Evolutionary conservation across 2,113 vertebrate species (phyloP).

Genomic region (Marcusenius ussheri): DNA sequence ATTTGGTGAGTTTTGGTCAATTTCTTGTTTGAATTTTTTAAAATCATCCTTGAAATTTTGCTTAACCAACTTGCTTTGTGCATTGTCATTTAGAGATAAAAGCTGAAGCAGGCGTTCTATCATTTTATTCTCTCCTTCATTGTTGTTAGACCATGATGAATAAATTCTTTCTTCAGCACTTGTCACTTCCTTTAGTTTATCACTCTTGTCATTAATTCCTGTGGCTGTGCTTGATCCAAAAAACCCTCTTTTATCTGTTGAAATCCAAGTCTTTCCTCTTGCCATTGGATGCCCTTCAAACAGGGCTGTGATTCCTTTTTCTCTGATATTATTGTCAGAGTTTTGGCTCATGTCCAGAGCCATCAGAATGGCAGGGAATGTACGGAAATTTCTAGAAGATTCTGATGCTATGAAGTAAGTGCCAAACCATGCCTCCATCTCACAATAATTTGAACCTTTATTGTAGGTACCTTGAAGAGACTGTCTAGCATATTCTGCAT

Average conservation of each 20-base stretch:
- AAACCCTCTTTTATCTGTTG: background rate
- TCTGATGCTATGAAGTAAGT: background rate
- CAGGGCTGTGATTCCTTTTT: background rate
- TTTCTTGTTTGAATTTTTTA: background rate
- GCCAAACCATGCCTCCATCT: background rate
- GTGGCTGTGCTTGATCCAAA: background rate
- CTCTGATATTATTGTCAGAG: background rate
- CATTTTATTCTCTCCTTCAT: background rate
- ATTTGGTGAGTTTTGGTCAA: background rate
- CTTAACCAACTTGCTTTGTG: fast-evolving
- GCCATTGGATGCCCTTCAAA: background rate
- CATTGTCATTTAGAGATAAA: background rate
- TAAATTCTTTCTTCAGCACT: background rate
- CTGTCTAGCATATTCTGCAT: background rate
- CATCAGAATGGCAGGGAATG: background rate
- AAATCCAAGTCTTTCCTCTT: background rate
- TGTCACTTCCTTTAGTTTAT: background rate
- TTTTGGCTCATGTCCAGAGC: background rate
- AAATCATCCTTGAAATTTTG: background rate
- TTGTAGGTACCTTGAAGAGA: background rate
- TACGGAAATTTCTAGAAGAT: background rate
- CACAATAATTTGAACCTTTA: fast-evolving
- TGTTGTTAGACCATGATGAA: background rate
- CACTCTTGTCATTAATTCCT: no score
- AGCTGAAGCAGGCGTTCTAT: background rate